Conservation (phyloP, 2,113 vertebrate species). For the Gallinago paraguaiae region DNA sequence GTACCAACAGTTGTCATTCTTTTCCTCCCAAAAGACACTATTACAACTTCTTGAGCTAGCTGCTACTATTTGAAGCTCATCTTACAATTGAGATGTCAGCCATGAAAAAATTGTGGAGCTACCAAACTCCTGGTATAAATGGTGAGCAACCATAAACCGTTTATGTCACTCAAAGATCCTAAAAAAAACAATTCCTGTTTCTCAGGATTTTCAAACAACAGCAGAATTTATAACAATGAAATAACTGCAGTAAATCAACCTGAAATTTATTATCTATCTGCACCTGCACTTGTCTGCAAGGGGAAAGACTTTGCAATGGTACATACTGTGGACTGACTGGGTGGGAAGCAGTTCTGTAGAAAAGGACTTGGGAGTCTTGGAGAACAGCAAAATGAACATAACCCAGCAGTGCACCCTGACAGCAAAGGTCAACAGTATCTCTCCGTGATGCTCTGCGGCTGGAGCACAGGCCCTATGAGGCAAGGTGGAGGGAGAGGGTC, state of each 20-base stretch:
- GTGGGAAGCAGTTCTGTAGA: not conserved
- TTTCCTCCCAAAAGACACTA: not conserved
- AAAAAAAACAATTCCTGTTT: not conserved
- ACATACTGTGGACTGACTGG: not conserved
- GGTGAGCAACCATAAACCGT: not conserved
- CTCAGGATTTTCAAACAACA: not conserved
- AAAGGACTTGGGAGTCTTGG: not conserved
- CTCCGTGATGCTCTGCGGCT: accelerated
- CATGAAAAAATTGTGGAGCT: not conserved
- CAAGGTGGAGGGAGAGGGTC: not conserved
- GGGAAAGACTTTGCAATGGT: not conserved
- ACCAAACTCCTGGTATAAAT: not conserved
- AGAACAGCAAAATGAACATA: not conserved
- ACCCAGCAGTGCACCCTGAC: not conserved
- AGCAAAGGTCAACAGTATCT: not conserved
- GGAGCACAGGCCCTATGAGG: not conserved
- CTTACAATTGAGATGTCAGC: not conserved
- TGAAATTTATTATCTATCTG: not conserved
- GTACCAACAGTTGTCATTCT: not conserved
- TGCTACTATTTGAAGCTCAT: not conserved
- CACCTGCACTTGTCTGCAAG: not conserved
- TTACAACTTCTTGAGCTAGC: not conserved
- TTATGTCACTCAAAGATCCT: not conserved
- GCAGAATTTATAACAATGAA: not conserved
- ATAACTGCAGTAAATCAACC: not conserved